Evolutionary conservation across 1,140 invertebrate genomes (phyloP).

Genomic region (Adelges cooleyi): DNA sequence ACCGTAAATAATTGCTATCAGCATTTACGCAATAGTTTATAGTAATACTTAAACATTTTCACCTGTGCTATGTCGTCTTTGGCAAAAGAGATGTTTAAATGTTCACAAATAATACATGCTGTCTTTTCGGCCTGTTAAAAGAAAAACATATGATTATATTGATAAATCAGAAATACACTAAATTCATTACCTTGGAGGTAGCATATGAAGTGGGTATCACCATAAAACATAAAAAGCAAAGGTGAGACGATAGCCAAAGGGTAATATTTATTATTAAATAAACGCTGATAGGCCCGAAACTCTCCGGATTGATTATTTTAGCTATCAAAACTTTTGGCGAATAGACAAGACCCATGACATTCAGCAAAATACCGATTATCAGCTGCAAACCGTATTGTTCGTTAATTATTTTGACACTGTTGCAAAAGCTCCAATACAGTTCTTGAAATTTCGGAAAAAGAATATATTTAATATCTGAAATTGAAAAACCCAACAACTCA

Average conservation of each 20-base stretch:
- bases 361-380: slow-evolving; percentile 26
- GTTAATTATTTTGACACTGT: slow-evolving; percentile 28
- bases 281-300: slow-evolving; percentile 28
- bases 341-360: slow-evolving; percentile 30
- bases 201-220: slow-evolving; percentile 28
- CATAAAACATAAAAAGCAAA: slow-evolving; percentile 26
- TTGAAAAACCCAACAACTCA: no score
- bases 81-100: no score
- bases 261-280: slow-evolving; percentile 30
- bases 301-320: slow-evolving; percentile 31
- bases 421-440: slow-evolving; percentile 31
- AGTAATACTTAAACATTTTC: no score
- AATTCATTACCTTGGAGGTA: slow-evolving; percentile 27
- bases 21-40: no score
- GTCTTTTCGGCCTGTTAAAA: no score
- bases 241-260: slow-evolving; percentile 30
- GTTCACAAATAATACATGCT: no score
- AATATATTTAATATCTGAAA: not conserved
- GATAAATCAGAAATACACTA: no score
- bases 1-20: no score
- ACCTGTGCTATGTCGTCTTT: no score
- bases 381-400: slow-evolving; percentile 30
- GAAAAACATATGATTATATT: no score
- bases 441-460: slow-evolving; percentile 17
- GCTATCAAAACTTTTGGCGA: slow-evolving; percentile 31